phyloP scores from a whole-genome alignment of 2,888 invertebrate species.

The Aricia artaxerxes region DNA sequence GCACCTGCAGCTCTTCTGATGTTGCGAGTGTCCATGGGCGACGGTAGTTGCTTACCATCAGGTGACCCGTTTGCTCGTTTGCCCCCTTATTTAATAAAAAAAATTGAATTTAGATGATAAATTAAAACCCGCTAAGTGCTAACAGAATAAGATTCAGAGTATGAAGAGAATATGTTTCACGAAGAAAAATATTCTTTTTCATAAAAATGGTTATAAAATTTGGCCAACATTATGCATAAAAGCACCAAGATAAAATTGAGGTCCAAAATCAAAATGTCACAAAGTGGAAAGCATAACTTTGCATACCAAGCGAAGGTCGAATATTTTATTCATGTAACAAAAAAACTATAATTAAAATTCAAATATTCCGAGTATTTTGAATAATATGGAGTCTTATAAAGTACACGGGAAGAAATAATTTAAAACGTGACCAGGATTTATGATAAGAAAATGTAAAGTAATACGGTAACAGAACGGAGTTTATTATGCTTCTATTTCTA shows the following conservation, averaged over 20 bases:
- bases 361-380: conserved; percentile 37
- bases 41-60: too few relatives aligned
- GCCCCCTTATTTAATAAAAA: too few relatives aligned
- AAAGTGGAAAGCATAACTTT: conserved; percentile 16
- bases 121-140: too few relatives aligned
- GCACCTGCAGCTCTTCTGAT: too few relatives aligned
- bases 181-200: background rate
- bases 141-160: too few relatives aligned
- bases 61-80: too few relatives aligned
- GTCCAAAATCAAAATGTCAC: conserved; percentile 7
- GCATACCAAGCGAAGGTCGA: conserved; percentile 6
- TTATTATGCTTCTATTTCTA: conserved; percentile 9
- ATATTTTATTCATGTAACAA: conserved; percentile 28
- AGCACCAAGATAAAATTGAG: background rate
- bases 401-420: conserved; percentile 48
- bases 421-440: conserved; percentile 54
- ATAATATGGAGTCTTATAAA: conserved; percentile 38
- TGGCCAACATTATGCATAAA: conserved; percentile 10
- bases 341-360: conserved; percentile 34
- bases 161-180: background rate
- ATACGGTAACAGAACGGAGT: conserved; percentile 43
- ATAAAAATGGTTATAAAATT: background rate
- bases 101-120: too few relatives aligned
- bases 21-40: too few relatives aligned
- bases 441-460: conserved; percentile 47